Percentiles rank a stretch among this genome's conserved stretches.
Evolutionary conservation across 2,113 vertebrate species (phyloP).

Genomic region (Ascaphus truei): DNA sequence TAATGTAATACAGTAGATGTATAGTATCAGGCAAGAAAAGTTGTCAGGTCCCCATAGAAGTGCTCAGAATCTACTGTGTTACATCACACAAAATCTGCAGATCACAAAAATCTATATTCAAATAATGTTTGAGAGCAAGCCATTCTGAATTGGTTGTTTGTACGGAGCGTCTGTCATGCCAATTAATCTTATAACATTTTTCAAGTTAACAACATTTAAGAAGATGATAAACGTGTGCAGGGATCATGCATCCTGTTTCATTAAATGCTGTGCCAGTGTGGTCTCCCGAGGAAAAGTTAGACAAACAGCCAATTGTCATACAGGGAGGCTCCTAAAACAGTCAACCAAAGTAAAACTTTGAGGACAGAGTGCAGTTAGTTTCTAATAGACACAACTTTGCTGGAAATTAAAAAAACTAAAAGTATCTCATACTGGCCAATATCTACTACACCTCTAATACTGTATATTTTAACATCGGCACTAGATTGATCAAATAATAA

Average conservation of each 20-base stretch:
- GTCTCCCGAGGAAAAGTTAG: slow-evolving; percentile 15
- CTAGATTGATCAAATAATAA: no score
- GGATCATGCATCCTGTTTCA: slow-evolving; percentile 3
- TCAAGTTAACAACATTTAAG: slow-evolving; percentile 18
- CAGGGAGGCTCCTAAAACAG: background rate
- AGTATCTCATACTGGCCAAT: no score
- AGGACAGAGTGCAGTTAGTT: no score
- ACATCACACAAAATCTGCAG: background rate
- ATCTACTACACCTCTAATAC: no score
- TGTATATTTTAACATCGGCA: no score
- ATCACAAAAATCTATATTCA: background rate
- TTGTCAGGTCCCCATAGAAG: slow-evolving; percentile 46
- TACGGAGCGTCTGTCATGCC: background rate
- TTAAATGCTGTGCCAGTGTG: slow-evolving; percentile 20
- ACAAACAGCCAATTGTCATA: background rate
- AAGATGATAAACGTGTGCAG: slow-evolving; percentile 27
- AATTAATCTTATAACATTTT: background rate
- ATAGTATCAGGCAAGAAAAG: slow-evolving; percentile 18
- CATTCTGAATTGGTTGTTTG: background rate
- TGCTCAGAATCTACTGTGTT: background rate
- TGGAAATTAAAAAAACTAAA: no score
- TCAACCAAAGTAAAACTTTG: background rate
- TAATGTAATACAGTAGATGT: slow-evolving; percentile 41
- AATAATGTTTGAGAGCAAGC: background rate
- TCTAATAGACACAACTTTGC: no score